These are phyloP conservation scores for Glossophaga mutica DNA, from an alignment of 2,797 vertebrate genomes.

Conservation along the genomic window DNA sequence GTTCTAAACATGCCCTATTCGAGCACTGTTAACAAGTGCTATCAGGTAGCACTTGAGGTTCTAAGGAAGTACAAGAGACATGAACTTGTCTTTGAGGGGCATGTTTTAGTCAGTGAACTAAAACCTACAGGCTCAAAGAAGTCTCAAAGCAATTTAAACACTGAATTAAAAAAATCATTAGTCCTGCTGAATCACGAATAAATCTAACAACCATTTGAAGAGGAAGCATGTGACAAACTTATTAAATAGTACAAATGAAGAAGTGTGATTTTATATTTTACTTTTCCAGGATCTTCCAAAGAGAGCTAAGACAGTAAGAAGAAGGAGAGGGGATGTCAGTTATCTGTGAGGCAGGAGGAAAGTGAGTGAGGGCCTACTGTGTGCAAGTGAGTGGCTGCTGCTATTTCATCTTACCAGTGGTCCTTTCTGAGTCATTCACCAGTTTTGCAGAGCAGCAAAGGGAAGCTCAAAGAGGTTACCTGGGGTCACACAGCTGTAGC, in stretches of 20 bases:
- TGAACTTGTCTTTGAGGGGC: neutral
- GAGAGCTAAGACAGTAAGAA: neutral
- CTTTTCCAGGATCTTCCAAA: neutral
- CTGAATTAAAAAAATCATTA: neutral
- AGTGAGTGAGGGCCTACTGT: neutral
- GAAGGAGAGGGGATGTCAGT: neutral
- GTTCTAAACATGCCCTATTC: neutral
- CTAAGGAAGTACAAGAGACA: neutral
- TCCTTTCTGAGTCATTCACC: neutral
- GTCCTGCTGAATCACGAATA: neutral
- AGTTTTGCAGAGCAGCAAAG: neutral
- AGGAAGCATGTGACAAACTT: neutral
- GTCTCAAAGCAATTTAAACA: neutral
- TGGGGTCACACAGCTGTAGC: neutral
- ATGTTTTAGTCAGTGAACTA: neutral
- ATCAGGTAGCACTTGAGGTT: neutral
- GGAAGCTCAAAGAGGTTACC: neutral
- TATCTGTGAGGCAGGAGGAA: neutral
- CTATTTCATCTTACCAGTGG: neutral
- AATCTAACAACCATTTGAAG: neutral
- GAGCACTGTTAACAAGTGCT: neutral
- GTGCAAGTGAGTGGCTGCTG: neutral
- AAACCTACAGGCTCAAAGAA: neutral
- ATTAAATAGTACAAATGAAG: neutral
- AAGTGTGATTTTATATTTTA: neutral